phyloP scores from a whole-genome alignment of 2,888 invertebrate genomes.

The Cerastis rubricosa region DNA sequence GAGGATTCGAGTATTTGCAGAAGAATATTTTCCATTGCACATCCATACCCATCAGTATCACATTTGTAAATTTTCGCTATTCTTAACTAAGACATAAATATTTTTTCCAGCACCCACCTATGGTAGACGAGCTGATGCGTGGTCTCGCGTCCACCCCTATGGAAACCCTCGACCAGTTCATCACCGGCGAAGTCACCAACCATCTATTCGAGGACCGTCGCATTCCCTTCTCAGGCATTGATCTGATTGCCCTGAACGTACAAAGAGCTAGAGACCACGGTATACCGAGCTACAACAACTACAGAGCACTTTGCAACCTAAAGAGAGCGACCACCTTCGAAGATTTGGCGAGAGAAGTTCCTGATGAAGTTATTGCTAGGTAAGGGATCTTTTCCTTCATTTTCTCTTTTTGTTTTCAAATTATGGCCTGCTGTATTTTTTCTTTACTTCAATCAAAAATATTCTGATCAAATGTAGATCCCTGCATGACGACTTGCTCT shows the following conservation, averaged over 20 bases:
- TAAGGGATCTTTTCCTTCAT: conserved; percentile 56
- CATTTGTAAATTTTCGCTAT: not conserved
- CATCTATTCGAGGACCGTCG: conserved; percentile 97
- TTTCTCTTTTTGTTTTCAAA: not conserved
- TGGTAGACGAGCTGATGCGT: conserved; percentile 96
- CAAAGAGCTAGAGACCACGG: conserved; percentile 97
- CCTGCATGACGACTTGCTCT: not conserved
- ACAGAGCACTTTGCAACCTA: conserved; percentile 97
- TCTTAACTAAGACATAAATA: not conserved
- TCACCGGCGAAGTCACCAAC: conserved; percentile 98
- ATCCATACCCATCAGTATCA: not conserved
- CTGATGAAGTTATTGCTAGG: conserved; percentile 94
- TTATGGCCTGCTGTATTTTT: not conserved
- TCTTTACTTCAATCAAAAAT: not conserved
- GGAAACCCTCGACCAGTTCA: conserved; percentile 98
- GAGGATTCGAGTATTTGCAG: not conserved
- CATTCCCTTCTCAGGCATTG: conserved; percentile 97
- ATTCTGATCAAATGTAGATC: not conserved
- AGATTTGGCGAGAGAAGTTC: conserved; percentile 96
- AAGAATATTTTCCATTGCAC: not conserved
- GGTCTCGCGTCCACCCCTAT: conserved; percentile 97
- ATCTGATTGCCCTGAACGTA: conserved; percentile 97
- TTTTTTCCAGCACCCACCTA: conserved; percentile 90
- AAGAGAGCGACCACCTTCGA: conserved; percentile 96
- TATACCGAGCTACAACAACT: conserved; percentile 96